Evolutionary conservation across 2,797 vertebrate species (phyloP).

Genomic region (Falco berigora): DNA sequence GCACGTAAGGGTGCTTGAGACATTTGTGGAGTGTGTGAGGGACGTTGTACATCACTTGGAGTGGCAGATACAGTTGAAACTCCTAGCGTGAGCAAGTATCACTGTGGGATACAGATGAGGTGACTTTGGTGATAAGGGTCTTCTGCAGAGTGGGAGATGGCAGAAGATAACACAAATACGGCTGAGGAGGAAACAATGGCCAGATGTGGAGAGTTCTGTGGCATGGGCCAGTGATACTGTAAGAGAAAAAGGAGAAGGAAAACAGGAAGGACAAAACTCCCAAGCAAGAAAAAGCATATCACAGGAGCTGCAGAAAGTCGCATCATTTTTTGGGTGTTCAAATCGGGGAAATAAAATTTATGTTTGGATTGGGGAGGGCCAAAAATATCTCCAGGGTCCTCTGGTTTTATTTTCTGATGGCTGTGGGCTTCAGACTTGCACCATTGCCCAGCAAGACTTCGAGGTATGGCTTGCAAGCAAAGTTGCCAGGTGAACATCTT

Average conservation of each 20-base stretch:
- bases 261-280: not conserved
- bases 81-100: not conserved
- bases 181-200: not conserved
- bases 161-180: not conserved
- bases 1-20: rapidly evolving
- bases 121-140: not conserved
- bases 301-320: not conserved
- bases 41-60: not conserved
- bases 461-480: not conserved
- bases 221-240: not conserved
- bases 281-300: not conserved
- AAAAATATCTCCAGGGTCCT: not conserved
- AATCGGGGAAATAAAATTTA: not conserved
- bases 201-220: not conserved
- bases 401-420: not conserved
- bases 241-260: not conserved
- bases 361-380: not conserved
- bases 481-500: not conserved
- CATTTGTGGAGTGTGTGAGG: not conserved
- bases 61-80: not conserved
- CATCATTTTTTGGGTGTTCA: not conserved
- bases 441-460: not conserved
- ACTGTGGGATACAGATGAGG: not conserved
- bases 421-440: not conserved
- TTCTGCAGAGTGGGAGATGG: not conserved